A percentile compares a stretch with the other conserved stretches of the same genome.
Conservation (phyloP, 1,140 invertebrate species). For the Glossosoma conforme region DNA sequence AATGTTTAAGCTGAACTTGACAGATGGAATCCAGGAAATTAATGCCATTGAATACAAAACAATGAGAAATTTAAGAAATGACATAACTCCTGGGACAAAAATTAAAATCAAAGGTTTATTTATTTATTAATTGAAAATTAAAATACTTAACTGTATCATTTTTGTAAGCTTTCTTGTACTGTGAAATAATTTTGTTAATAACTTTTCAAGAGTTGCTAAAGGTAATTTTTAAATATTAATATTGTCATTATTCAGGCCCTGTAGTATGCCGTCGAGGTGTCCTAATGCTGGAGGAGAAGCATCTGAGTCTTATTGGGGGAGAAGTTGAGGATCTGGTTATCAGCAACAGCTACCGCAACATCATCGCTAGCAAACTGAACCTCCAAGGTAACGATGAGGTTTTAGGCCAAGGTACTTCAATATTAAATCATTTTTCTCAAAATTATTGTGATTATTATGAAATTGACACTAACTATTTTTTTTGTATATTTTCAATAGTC, state of each 20-base stretch:
- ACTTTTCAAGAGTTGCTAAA: background rate
- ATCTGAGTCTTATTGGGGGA: conserved; percentile 65
- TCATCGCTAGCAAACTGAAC: too few species aligned
- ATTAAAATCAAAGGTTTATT: conserved; percentile 48
- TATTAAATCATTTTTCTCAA: too few species aligned
- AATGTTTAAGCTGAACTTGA: conserved; percentile 68
- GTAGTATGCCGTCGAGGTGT: conserved; percentile 65
- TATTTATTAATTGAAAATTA: conserved; percentile 6
- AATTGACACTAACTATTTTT: too few species aligned
- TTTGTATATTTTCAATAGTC: too few species aligned
- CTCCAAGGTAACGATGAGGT: too few species aligned
- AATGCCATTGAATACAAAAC: conserved; percentile 68
- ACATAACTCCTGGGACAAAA: conserved; percentile 62
- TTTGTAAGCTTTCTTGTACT: background rate
- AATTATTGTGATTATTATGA: too few species aligned
- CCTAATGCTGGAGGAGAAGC: conserved; percentile 59
- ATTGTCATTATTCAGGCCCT: conserved; percentile 54
- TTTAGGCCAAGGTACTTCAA: too few species aligned
- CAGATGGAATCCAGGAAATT: conserved; percentile 69
- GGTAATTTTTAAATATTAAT: background rate
- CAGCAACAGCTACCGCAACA: too few species aligned
- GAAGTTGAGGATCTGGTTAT: conserved; percentile 63
- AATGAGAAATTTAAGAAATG: conserved; percentile 56
- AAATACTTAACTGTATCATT: background rate
- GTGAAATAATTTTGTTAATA: conserved; percentile 4